Evolutionary conservation across 2,888 invertebrate species (phyloP).

Genomic region (Drosophila prostipennis): DNA sequence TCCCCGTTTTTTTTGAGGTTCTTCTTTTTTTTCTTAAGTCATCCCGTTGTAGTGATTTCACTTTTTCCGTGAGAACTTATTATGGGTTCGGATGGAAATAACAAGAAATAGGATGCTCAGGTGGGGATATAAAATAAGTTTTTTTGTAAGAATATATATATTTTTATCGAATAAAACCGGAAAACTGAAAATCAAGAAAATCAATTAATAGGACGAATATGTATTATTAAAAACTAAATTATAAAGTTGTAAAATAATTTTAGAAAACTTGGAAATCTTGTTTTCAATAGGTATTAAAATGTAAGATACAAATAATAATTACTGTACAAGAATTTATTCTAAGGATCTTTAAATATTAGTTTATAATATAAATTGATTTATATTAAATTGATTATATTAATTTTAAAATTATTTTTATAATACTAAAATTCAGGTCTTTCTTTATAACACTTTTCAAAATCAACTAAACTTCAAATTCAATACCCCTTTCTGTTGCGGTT

Average conservation of each 20-base stretch:
- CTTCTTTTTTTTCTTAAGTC: constrained; percentile 47
- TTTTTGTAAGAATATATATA: no score
- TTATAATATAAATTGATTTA: no score
- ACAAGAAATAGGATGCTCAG: constrained; percentile 9
- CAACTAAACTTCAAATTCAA: not conserved
- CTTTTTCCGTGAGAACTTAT: constrained; percentile 78
- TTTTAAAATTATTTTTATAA: no score
- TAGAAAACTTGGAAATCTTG: no score
- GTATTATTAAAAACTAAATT: no score
- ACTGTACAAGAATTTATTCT: no score
- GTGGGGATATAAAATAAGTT: not conserved
- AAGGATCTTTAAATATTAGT: no score
- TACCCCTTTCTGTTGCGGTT: constrained; percentile 42
- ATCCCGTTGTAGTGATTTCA: constrained; percentile 74
- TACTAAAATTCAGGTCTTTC: no score
- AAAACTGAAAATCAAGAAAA: not conserved
- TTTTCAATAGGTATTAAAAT: no score
- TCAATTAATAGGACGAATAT: not conserved
- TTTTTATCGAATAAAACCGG: not conserved
- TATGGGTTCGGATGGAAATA: not conserved
- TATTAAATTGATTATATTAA: no score
- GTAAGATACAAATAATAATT: no score
- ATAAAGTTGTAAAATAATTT: no score
- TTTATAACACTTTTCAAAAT: not conserved
- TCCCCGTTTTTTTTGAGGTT: constrained; percentile 71